phyloP scores from a whole-genome alignment of 2,888 invertebrate species.

The Pristionchus mayeri region DNA sequence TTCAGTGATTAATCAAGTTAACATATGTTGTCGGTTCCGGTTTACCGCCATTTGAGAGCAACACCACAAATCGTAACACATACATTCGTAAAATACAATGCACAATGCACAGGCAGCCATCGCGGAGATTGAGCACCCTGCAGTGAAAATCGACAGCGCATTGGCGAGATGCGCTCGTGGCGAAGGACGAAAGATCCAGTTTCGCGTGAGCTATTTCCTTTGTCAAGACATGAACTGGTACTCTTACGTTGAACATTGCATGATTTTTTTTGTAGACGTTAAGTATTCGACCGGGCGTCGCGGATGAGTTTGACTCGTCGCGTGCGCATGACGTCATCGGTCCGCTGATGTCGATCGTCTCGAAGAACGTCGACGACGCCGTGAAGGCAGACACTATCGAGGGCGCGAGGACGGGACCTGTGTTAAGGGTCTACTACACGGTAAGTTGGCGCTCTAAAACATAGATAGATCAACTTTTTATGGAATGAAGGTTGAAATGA shows the following conservation, averaged over 20 bases:
- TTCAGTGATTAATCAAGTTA: no score
- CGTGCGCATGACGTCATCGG: conserved; percentile 1
- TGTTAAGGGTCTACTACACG: neutral
- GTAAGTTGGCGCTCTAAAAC: neutral
- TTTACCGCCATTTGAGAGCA: no score
- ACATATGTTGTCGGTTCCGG: no score
- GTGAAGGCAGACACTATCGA: neutral
- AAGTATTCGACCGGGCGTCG: neutral
- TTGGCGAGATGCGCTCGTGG: neutral
- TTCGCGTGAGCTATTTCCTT: neutral
- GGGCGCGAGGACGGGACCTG: neutral
- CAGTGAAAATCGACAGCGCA: neutral
- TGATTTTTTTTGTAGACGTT: neutral
- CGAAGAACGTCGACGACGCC: neutral
- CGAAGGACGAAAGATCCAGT: neutral
- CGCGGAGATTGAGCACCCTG: neutral
- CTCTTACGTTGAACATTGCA: neutral
- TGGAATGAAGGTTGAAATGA: no score
- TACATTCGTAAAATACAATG: no score
- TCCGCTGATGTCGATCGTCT: neutral
- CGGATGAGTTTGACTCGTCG: neutral
- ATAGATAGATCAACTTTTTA: no score
- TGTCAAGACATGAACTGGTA: neutral
- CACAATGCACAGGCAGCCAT: neutral
- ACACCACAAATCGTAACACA: no score